phyloP scores from a whole-genome alignment of 1,140 invertebrate species.

The Aricia agestis region DNA sequence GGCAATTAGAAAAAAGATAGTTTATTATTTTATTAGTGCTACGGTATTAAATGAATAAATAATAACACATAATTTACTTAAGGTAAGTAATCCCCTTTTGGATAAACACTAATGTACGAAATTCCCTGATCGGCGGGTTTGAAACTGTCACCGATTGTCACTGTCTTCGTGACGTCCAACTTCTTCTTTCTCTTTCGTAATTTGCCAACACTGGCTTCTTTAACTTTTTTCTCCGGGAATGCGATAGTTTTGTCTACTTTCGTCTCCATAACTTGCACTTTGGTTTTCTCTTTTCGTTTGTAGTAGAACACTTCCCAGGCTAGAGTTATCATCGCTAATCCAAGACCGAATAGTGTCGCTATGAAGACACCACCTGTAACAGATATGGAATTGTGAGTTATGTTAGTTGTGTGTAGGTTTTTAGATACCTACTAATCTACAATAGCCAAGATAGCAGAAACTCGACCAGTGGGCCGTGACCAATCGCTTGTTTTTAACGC shows the following conservation, averaged over 20 bases:
- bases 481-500: too few relatives aligned
- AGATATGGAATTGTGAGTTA: too few relatives aligned
- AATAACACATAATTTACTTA: constrained; percentile 24
- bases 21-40: not conserved
- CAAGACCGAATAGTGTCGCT: constrained; percentile 88
- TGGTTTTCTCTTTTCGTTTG: constrained; percentile 78
- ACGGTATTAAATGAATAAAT: not conserved
- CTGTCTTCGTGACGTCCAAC: constrained; percentile 39
- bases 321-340: constrained; percentile 88
- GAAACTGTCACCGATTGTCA: constrained; percentile 66
- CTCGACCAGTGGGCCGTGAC: too few relatives aligned
- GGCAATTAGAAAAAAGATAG: too few relatives aligned
- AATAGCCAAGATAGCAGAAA: too few relatives aligned
- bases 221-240: constrained; percentile 56
- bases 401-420: too few relatives aligned
- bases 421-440: too few relatives aligned
- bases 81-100: constrained; percentile 50
- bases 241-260: constrained; percentile 45
- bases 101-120: constrained; percentile 66
- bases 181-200: constrained; percentile 42
- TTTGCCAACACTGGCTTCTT: constrained; percentile 58
- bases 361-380: constrained; percentile 90
- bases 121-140: constrained; percentile 60
- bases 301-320: constrained; percentile 88
- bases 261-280: constrained; percentile 46